Evolutionary conservation across 2,797 vertebrate species (phyloP).

Genomic region (Pampus argenteus): DNA sequence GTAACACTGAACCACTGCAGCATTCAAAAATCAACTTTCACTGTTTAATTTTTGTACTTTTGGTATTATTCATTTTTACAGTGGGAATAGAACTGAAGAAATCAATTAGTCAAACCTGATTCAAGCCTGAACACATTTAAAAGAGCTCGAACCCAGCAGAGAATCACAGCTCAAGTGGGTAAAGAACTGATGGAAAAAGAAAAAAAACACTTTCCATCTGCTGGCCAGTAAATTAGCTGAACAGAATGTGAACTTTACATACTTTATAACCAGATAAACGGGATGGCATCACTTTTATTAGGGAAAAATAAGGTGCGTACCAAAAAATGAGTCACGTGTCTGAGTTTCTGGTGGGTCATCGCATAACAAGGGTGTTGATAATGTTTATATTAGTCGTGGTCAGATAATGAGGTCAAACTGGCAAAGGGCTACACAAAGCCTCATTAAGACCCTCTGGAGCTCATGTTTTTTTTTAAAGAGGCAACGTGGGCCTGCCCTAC

Average conservation of each 20-base stretch:
- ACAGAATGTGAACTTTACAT: slow-evolving; percentile 19
- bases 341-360: slow-evolving; percentile 36
- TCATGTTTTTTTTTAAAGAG: not conserved
- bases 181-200: slow-evolving; percentile 40
- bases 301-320: slow-evolving; percentile 1
- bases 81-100: not conserved
- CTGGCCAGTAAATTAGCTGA: slow-evolving; percentile 5
- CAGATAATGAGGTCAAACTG: slow-evolving; percentile 21
- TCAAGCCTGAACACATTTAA: slow-evolving; percentile 2
- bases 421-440: not conserved
- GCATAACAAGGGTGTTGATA: slow-evolving; percentile 23
- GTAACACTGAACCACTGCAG: not conserved
- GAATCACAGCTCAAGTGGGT: slow-evolving; percentile 13
- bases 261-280: slow-evolving; percentile 30
- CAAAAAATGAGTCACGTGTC: slow-evolving; percentile 30
- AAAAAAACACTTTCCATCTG: slow-evolving; percentile 47
- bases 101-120: not conserved
- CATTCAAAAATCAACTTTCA: not conserved
- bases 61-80: not conserved
- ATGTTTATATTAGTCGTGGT: slow-evolving; percentile 45
- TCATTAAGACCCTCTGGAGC: not conserved
- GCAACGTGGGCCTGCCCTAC: not conserved
- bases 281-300: not conserved
- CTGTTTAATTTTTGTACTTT: too few relatives aligned
- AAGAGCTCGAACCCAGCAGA: not conserved